Percentiles rank a stretch among this genome's conserved stretches.
Evolutionary conservation across 1,140 invertebrate genomes (phyloP).

Genomic region (Pollicipes pollicipes): DNA sequence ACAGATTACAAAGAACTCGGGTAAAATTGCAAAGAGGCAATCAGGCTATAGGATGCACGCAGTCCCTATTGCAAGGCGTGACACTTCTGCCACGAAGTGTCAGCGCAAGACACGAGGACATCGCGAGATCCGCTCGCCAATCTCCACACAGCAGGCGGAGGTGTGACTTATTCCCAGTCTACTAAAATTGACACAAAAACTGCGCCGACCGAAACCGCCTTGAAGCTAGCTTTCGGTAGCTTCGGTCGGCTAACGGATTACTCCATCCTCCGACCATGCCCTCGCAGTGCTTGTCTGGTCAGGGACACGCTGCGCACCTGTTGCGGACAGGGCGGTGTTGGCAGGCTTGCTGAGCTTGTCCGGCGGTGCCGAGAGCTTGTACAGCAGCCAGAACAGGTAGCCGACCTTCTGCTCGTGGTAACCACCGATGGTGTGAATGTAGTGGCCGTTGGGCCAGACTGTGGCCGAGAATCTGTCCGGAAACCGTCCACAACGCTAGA

Average conservation of each 20-base stretch:
- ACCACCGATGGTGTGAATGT: constrained; percentile 68
- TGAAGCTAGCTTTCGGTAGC: constrained; percentile 6
- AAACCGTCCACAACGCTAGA: no score
- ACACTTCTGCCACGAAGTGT: no score
- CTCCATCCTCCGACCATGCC: neutral
- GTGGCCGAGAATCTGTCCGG: constrained; percentile 49
- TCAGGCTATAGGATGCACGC: no score
- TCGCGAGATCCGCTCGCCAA: no score
- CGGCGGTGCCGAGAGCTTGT: constrained; percentile 51
- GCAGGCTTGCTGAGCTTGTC: constrained; percentile 55
- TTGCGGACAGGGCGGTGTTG: constrained; percentile 62
- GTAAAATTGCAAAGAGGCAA: no score
- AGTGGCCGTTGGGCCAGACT: constrained; percentile 76
- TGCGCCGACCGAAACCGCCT: no score
- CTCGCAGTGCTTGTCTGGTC: neutral
- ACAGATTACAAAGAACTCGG: no score
- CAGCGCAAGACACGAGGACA: no score
- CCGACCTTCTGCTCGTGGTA: constrained; percentile 68
- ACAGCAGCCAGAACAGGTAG: constrained; percentile 72
- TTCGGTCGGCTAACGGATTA: neutral
- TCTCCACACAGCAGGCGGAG: no score
- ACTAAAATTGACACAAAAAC: no score
- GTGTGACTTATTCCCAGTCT: no score
- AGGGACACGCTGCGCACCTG: constrained; percentile 38
- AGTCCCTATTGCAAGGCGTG: no score